Evolutionary conservation across 2,888 invertebrate species (phyloP), one percentile per base, ranked within the genome.

Genomic region (Fabriciana adippe): DNA sequence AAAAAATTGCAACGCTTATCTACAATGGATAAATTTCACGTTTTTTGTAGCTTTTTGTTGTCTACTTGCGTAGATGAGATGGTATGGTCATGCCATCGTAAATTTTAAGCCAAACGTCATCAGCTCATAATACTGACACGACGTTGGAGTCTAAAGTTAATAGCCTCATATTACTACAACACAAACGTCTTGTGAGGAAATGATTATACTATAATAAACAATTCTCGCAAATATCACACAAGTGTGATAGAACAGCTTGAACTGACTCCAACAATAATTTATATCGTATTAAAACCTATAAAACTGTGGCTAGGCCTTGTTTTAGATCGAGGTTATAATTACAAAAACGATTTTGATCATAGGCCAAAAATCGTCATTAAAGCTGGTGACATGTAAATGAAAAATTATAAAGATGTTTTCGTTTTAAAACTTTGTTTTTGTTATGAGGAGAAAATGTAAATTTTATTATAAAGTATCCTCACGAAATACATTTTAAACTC

Each of bases 1-100:
- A 76, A 74, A 75, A 78, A 78, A 75, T 72, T 66, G 73, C 77
- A 73, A 70, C 59, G 70, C 72, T 78, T 77, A 75, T 77, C 78
- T 77, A 55, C 65, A 73, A 75, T 70, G 74, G 75, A 76, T 78
- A 75, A 74, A 75, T 73, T 67, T 63, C 59, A 64, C 45, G 56
- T 71, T 64, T 18, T 62, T 31, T 65, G n/a, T n/a, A 47, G 26
- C 54, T 55, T 59, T 57, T 51, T 31, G 45, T 54, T 41, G 35
- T 53, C 11, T 41, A 41, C 35, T 41, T 41, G n/a, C 47, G 57
- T 48, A 59, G 45, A 55, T 55, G 53, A 55, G 35, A 59, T 31
- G 48, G 21, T 47, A 21, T 57, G 47, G 26, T 26, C 48, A 59
- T 47, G 31, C 48, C 35, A 1, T 41, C 35, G 35, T 41, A 41